Evolutionary conservation across 2,888 invertebrate species (phyloP).

Genomic region (Pristionchus exspectatus): DNA sequence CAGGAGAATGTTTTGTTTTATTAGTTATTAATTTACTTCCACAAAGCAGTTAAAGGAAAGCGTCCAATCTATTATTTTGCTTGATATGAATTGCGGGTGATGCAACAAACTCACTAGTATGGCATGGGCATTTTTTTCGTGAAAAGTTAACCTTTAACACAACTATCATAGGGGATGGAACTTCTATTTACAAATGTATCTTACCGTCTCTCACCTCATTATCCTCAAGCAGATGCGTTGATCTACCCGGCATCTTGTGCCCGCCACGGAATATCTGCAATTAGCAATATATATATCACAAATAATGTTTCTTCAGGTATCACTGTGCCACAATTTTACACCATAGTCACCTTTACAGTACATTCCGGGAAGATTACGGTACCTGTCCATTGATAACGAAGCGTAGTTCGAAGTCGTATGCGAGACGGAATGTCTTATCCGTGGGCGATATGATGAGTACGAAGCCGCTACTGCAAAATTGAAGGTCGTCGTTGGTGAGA

Average conservation of each 20-base stretch:
- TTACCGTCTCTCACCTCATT: neutral
- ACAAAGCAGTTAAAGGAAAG: too few species aligned
- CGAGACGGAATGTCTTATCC: slow-evolving; percentile 6
- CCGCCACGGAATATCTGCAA: neutral
- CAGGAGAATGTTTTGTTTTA: too few species aligned
- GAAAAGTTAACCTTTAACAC: too few species aligned
- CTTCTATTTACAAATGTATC: neutral
- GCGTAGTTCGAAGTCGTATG: neutral
- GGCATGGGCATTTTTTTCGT: too few species aligned
- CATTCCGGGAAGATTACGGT: neutral
- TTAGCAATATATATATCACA: neutral
- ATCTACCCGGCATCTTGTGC: neutral
- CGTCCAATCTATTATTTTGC: too few species aligned
- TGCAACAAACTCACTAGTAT: too few species aligned
- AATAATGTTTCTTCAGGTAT: neutral
- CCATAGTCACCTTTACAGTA: neutral
- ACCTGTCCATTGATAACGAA: neutral
- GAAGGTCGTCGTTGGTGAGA: neutral
- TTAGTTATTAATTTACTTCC: too few species aligned
- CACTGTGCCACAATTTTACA: neutral
- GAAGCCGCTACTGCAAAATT: neutral
- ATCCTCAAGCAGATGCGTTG: slow-evolving; percentile 6
- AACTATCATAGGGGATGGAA: too few species aligned
- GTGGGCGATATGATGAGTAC: neutral
- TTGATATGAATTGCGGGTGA: too few species aligned